Evolutionary conservation across 2,113 vertebrate species (phyloP), one percentile per base, ranked within the genome.

Genomic region (Chloebia gouldiae): DNA sequence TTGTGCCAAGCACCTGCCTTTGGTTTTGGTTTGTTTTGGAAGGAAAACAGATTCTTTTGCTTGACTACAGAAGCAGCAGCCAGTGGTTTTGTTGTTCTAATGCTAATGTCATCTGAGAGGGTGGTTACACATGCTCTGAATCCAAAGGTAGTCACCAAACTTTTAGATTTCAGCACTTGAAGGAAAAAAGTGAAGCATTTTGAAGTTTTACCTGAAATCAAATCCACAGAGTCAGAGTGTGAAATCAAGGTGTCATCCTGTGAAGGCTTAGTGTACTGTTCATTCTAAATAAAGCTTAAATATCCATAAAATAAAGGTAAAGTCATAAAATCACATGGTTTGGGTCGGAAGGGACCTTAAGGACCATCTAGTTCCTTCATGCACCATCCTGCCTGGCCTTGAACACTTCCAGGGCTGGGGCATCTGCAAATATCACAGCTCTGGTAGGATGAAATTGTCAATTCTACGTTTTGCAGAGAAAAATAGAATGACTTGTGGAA

Each of bases 1-100:
- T 57, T 25, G 12, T 37, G 39, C 85, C 86, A 12, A 85, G 87
- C 75, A 35, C 68, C 79, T 15, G 6, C 51, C 0, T 59, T 82
- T 80, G 61, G 35, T 9, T 79, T 83, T 25, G 49, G 40, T 75
- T 90, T 93, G 86, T 28, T 86, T 83, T 95, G 83, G 90, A 86
- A 92, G 79, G 69, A 75, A 71, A 72, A 68, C 31, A 57, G 81
- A 4, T 66, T 10, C n/a, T 66, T 88, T 56, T 54, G 11, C 20
- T 64, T 40, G 20, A 11, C n/a, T 88, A 2, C 1, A 24, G 63
- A 66, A 83, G 63, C 59, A 72, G 45, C 66, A 80, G 30, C 40
- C 13, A 3, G 57, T 60, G 61, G 72, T 76, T 91, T 53, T 92
- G 63, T 50, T 84, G 61, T 78, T 86, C 57, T 78, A 69, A 49